phyloP scores from a whole-genome alignment of 2,113 vertebrate species.

The Felis chaus region DNA sequence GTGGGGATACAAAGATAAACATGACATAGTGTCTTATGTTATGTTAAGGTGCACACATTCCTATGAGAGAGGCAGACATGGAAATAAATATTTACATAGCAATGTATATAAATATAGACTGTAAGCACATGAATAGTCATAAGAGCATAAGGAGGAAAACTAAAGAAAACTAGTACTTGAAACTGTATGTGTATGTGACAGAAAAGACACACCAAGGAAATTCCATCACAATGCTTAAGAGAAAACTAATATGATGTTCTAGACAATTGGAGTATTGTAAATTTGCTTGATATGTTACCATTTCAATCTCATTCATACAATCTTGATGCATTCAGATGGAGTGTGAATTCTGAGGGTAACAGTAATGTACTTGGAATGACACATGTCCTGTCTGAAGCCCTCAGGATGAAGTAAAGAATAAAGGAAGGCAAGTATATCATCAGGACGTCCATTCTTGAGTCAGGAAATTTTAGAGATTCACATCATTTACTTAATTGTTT shows the following conservation, averaged over 20 bases:
- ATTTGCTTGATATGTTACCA: constrained; percentile 2
- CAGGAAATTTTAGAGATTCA: constrained; percentile 41
- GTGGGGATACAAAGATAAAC: not conserved
- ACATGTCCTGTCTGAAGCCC: not conserved
- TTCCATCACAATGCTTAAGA: not conserved
- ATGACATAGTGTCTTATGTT: not conserved
- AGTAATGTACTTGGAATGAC: not conserved
- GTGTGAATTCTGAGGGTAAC: not conserved
- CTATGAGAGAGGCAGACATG: not conserved
- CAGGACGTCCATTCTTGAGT: not conserved
- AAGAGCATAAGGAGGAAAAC: not conserved
- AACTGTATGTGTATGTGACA: not conserved
- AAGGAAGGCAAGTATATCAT: not conserved
- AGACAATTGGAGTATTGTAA: not conserved
- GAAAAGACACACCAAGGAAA: not conserved
- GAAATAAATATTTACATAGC: not conserved
- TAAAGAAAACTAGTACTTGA: not conserved
- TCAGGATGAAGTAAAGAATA: not conserved
- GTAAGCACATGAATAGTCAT: not conserved
- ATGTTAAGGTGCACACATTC: not conserved
- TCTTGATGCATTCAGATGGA: not conserved
- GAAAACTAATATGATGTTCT: not conserved
- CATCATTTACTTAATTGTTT: not conserved
- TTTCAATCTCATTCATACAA: constrained; percentile 30
- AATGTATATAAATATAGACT: not conserved